Evolutionary conservation across 2,797 vertebrate genomes (phyloP).

Genomic region (Aldrovandia affinis): DNA sequence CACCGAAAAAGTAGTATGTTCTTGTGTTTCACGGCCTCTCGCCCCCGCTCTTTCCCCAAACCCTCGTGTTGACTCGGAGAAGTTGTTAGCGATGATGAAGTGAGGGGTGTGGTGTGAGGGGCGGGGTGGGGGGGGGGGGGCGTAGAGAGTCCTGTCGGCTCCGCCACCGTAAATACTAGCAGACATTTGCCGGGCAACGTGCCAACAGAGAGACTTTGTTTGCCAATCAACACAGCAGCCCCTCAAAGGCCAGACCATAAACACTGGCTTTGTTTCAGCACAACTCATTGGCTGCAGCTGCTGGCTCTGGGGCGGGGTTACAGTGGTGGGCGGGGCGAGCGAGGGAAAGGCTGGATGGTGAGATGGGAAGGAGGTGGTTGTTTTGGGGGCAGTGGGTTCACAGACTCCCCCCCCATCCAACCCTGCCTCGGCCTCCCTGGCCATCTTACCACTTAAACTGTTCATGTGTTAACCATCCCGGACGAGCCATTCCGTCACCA

Average conservation of each 20-base stretch:
- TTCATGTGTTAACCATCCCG: neutral
- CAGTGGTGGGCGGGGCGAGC: neutral
- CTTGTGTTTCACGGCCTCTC: slow-evolving; percentile 1
- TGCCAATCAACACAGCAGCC: neutral
- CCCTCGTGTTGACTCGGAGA: slow-evolving; percentile 22
- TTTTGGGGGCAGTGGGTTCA: neutral
- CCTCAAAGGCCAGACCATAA: neutral
- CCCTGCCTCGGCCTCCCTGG: no score
- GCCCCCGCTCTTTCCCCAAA: neutral
- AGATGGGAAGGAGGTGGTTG: neutral
- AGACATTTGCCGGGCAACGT: slow-evolving; percentile 37
- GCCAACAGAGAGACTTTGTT: slow-evolving; percentile 18
- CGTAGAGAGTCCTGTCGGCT: slow-evolving; percentile 33
- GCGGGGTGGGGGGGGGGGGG: slow-evolving; percentile 17
- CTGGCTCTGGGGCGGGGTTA: neutral
- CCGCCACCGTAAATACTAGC: slow-evolving; percentile 29
- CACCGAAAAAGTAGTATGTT: neutral
- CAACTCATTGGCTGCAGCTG: neutral
- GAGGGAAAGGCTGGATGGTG: neutral
- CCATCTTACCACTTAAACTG: neutral
- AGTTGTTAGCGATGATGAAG: slow-evolving; percentile 33
- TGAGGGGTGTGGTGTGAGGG: neutral
- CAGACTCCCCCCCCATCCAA: neutral
- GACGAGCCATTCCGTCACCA: no score
- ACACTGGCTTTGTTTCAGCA: neutral